Conservation (phyloP, 64 coral and sea anemone genomes). For the Dendronephthya gigantea region DNA sequence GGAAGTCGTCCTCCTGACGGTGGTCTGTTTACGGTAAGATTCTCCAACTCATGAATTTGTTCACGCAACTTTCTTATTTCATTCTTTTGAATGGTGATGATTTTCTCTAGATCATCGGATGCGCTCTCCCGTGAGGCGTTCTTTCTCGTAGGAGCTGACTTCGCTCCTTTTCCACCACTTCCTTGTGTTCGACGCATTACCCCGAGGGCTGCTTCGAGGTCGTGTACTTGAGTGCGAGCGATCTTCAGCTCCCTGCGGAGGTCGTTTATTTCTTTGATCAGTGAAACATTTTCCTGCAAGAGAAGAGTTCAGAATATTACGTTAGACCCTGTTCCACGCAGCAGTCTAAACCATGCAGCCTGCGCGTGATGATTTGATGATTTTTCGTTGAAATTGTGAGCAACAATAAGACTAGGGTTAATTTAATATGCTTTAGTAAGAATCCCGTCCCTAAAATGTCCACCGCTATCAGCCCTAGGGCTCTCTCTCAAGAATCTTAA, state of each 20-base stretch:
- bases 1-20: conserved; percentile 65
- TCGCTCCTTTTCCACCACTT: neutral
- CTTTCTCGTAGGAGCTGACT: neutral
- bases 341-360: neutral
- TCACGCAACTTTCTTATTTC: conserved; percentile 80
- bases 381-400: no score
- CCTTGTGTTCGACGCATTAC: conserved; percentile 82
- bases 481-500: no score
- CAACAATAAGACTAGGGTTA: no score
- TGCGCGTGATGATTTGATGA: no score
- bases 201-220: conserved; percentile 79
- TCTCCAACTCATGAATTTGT: conserved; percentile 86
- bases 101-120: conserved; percentile 56
- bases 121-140: neutral
- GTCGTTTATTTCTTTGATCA: conserved; percentile 98
- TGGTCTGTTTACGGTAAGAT: conserved; percentile 47
- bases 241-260: conserved; percentile 90
- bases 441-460: no score
- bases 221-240: conserved; percentile 81
- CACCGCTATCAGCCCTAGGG: no score
- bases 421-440: no score
- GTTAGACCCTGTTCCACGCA: no score
- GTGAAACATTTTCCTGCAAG: conserved; percentile 84
- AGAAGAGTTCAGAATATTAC: neutral
- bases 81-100: conserved; percentile 83